Percentiles rank a stretch among this genome's conserved stretches.
phyloP scores from a whole-genome alignment of 2,888 invertebrate species.

The Synergus umbraculus region DNA sequence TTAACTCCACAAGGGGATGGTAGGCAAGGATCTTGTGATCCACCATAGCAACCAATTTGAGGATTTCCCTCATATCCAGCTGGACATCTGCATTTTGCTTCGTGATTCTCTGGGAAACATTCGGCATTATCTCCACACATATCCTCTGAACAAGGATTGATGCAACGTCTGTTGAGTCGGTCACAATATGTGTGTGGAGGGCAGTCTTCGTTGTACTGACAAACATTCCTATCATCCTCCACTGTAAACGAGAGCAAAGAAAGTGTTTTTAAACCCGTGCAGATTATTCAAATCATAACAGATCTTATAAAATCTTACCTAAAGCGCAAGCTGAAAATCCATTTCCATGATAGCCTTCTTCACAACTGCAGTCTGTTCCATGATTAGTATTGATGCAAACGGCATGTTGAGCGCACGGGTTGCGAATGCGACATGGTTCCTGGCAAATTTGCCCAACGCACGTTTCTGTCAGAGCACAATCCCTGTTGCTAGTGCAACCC shows the following conservation, averaged over 20 bases:
- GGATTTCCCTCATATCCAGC: slow-evolving; percentile 91
- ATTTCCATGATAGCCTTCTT: slow-evolving; percentile 92
- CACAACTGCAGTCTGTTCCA: slow-evolving; percentile 90
- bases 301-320: slow-evolving; percentile 79
- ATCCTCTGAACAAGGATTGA: slow-evolving; percentile 88
- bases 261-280: slow-evolving; percentile 57
- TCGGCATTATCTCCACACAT: slow-evolving; percentile 88
- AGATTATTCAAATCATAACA: slow-evolving; percentile 49
- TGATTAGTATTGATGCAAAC: slow-evolving; percentile 93
- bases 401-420: slow-evolving; percentile 90
- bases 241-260: slow-evolving; percentile 69
- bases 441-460: slow-evolving; percentile 92
- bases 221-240: slow-evolving; percentile 81
- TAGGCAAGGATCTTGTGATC: slow-evolving; percentile 87
- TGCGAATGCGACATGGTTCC: slow-evolving; percentile 90
- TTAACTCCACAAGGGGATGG: slow-evolving; percentile 93
- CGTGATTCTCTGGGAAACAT: slow-evolving; percentile 89
- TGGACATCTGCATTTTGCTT: slow-evolving; percentile 89
- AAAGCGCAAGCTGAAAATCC: slow-evolving; percentile 89
- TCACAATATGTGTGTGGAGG: slow-evolving; percentile 92
- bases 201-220: slow-evolving; percentile 94
- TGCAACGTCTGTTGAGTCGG: slow-evolving; percentile 89
- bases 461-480: slow-evolving; percentile 91
- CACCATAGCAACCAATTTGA: slow-evolving; percentile 83
- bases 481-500: slow-evolving; percentile 91